These are phyloP conservation scores for Brenthis daphne DNA, from an alignment of 2,888 invertebrate genomes.

Conservation along the genomic window DNA sequence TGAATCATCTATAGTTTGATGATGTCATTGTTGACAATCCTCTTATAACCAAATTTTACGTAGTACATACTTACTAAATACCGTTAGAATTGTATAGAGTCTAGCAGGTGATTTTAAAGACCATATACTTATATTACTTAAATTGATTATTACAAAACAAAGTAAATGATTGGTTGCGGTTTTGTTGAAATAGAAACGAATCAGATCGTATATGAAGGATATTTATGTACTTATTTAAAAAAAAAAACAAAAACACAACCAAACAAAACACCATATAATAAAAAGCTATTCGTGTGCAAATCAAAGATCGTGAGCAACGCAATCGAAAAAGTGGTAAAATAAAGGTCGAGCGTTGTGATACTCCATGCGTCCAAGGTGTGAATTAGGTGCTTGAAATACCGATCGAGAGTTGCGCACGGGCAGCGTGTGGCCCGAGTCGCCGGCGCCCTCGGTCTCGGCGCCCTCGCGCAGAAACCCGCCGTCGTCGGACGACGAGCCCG, in stretches of 20 bases:
- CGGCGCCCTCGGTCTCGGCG: slow-evolving; percentile 61
- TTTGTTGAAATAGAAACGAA: slow-evolving; percentile 28
- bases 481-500: slow-evolving; percentile 80
- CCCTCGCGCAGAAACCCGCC: slow-evolving; percentile 76
- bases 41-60: slow-evolving; percentile 13
- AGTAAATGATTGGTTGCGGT: slow-evolving; percentile 39
- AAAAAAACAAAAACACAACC: slow-evolving; percentile 40
- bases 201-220: neutral
- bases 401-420: slow-evolving; percentile 80
- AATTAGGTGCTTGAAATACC: slow-evolving; percentile 61
- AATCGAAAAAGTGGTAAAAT: slow-evolving; percentile 52
- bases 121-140: neutral
- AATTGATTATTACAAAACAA: slow-evolving; percentile 34
- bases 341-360: slow-evolving; percentile 33
- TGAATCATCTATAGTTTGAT: slow-evolving; percentile 29
- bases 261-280: slow-evolving; percentile 53
- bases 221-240: slow-evolving; percentile 15
- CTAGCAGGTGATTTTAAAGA: slow-evolving; percentile 1
- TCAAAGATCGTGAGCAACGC: slow-evolving; percentile 71
- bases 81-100: slow-evolving; percentile 9
- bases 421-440: slow-evolving; percentile 77
- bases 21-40: slow-evolving; percentile 33
- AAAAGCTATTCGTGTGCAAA: slow-evolving; percentile 75
- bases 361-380: slow-evolving; percentile 53
- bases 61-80: neutral